A percentile compares a stretch with the other conserved stretches of the same genome.
phyloP scores from a whole-genome alignment of 1,140 invertebrate genomes.

The Achroia grisella region DNA sequence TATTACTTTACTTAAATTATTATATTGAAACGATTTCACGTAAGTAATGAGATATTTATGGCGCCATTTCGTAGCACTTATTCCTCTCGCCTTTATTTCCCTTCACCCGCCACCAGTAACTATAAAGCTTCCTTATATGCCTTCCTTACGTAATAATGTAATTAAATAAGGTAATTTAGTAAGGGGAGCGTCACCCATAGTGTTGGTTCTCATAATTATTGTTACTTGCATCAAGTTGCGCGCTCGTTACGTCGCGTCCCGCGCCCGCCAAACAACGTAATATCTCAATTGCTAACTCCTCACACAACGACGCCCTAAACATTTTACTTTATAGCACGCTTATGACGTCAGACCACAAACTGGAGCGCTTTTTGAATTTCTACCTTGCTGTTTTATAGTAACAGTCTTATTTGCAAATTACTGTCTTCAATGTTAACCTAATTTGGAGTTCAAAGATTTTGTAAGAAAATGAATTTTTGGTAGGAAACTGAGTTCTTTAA shows the following conservation, averaged over 20 bases:
- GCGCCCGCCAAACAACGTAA: slow-evolving; percentile 22
- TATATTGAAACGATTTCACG: too few relatives aligned
- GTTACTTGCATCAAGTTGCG: slow-evolving; percentile 23
- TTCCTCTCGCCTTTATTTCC: neutral
- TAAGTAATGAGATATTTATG: too few relatives aligned
- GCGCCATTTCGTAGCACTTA: too few relatives aligned
- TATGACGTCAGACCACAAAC: slow-evolving; percentile 10
- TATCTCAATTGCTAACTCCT: slow-evolving; percentile 26
- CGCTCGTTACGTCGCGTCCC: slow-evolving; percentile 17
- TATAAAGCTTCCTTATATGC: slow-evolving; percentile 4
- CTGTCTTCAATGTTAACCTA: too few relatives aligned
- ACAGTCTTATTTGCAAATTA: too few relatives aligned
- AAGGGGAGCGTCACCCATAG: slow-evolving; percentile 3
- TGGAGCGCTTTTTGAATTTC: slow-evolving; percentile 13
- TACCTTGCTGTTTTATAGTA: neutral
- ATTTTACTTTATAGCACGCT: slow-evolving; percentile 22
- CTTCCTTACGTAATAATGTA: slow-evolving; percentile 9
- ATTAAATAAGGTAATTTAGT: slow-evolving; percentile 18
- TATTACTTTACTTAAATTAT: too few relatives aligned
- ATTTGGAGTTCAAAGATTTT: too few relatives aligned
- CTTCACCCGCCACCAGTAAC: neutral
- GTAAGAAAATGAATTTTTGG: too few relatives aligned
- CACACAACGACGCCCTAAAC: slow-evolving; percentile 19
- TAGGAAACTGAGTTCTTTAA: too few relatives aligned
- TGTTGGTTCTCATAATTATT: slow-evolving; percentile 18